These are phyloP conservation scores for Tichodroma muraria DNA, from an alignment of 2,113 vertebrate genomes.

Conservation along the genomic window DNA sequence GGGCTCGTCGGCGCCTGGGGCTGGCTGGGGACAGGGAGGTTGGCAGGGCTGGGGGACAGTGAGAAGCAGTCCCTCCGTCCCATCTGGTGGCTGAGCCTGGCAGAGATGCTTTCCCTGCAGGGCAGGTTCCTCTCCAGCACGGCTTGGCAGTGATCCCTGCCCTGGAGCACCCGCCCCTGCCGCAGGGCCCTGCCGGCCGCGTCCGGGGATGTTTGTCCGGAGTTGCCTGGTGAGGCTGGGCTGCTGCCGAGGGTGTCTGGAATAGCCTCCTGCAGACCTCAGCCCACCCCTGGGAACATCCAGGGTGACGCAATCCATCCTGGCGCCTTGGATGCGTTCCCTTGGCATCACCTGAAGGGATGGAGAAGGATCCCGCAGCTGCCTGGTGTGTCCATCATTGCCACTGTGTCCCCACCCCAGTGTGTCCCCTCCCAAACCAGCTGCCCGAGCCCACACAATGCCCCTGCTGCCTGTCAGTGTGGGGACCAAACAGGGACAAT, in stretches of 20 bases:
- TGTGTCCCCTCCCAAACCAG: neutral
- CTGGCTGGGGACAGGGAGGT: neutral
- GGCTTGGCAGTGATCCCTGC: neutral
- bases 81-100: neutral
- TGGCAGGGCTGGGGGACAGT: neutral
- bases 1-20: neutral
- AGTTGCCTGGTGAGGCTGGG: neutral
- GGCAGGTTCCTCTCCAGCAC: neutral
- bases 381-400: fast-evolving
- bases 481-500: neutral
- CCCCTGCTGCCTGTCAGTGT: neutral
- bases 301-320: neutral
- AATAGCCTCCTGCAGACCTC: neutral
- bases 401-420: neutral
- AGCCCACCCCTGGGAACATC: neutral
- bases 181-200: neutral
- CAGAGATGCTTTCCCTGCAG: neutral
- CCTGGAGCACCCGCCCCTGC: neutral
- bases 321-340: neutral
- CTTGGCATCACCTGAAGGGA: fast-evolving
- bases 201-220: neutral
- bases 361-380: neutral
- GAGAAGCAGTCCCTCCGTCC: neutral
- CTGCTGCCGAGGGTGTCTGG: neutral
- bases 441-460: fast-evolving